Percentiles rank a stretch among this genome's conserved stretches.
These are phyloP conservation scores for Papilio elwesi DNA, from an alignment of 2,888 invertebrate species.

Conservation along the genomic window DNA sequence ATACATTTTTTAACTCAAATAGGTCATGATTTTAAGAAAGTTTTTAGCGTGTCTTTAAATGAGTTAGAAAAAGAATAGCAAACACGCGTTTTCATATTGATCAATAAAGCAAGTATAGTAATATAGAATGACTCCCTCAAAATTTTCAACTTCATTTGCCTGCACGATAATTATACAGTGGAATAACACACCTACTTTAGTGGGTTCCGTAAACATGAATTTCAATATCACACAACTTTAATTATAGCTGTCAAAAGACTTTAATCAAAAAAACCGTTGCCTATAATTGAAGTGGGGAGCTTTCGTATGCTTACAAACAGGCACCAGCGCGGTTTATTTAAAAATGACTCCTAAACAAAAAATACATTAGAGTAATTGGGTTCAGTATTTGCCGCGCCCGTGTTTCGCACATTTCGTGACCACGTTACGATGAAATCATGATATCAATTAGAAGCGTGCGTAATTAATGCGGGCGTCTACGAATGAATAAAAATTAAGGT, in stretches of 20 bases:
- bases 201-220: constrained; percentile 5
- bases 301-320: neutral
- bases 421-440: constrained; percentile 53
- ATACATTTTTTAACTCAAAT: no score
- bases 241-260: constrained; percentile 28
- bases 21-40: no score
- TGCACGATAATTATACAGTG: constrained; percentile 25
- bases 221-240: constrained; percentile 32
- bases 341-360: constrained; percentile 49
- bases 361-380: constrained; percentile 66
- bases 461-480: constrained; percentile 40
- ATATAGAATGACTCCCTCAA: neutral
- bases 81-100: neutral
- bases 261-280: constrained; percentile 31
- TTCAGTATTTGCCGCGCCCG: constrained; percentile 56
- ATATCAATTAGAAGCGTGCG: constrained; percentile 53
- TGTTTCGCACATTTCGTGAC: constrained; percentile 52
- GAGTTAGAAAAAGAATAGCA: neutral
- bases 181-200: constrained; percentile 4
- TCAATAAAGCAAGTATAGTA: constrained; percentile 8
- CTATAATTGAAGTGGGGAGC: neutral
- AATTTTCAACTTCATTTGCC: constrained; percentile 23
- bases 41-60: no score
- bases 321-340: constrained; percentile 5
- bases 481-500: constrained; percentile 28